Base-by-base conservation (phyloP, 2,797 vertebrate species). In the Bradypus variegatus region DNA sequence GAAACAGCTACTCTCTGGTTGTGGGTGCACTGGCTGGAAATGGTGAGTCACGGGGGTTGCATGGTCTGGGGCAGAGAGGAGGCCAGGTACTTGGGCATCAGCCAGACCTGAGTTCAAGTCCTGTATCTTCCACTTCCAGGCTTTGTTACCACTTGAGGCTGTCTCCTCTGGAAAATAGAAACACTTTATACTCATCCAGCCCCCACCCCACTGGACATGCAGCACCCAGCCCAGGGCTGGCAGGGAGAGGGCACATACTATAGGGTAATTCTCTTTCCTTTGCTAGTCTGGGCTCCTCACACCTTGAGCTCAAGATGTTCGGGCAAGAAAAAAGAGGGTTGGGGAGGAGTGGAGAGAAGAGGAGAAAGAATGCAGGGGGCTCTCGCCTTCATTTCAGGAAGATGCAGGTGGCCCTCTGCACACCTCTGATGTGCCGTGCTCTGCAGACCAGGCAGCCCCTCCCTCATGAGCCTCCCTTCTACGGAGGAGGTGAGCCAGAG, bases 41-140 rank as follows among this genome's bases (percentile, higher is more conserved):
- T 67, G 60, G 91, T 88, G 92, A 95, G 72, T 91, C 95, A 88
- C 19, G 64, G 73, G 80, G 29, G 29, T 25, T 83, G 8, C n/a
- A 21, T 36, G n/a, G 78, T 62, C 78, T 79, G 31, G 45, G 85
- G 67, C 79, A 88, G 60, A 91, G 75, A 91, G 64, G 55, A 92
- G 75, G 78, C 48, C 15, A 65, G 50, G 55, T 67, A 64, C 65
- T 62, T 72, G 70, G 55, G 82, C 79, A 50, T 48, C 75, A 75
- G 64, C 65, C 33, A 41, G 78, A 86, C 36, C 50, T 84, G 64
- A 29, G 76, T 90, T 95, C 60, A n/a, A 48, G 55, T 87, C 69
- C 60, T 23, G 3, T 45, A 16, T 53, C 60, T 15, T 84, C 73
- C 41, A 18, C 31, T 76, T 67, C 41, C 36, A 81, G 72, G 15